Evolutionary conservation across 2,888 invertebrate species (phyloP).

Genomic region (Yponomeuta malinellus): DNA sequence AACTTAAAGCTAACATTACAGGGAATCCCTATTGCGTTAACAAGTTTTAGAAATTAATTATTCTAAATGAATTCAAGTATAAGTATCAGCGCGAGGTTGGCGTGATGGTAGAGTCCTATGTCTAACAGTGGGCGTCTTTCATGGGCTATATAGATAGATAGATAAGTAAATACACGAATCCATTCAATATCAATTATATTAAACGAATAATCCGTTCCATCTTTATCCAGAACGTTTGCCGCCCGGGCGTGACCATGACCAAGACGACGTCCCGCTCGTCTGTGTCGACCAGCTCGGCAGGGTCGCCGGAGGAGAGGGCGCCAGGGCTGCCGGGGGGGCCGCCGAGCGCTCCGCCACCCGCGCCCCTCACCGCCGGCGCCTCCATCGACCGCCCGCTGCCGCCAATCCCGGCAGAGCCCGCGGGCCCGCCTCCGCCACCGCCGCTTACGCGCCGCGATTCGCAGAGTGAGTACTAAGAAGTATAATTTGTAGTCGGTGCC

Average conservation of each 20-base stretch:
- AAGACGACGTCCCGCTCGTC: conserved; percentile 65
- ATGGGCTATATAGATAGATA: too few species aligned
- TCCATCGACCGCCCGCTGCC: conserved; percentile 76
- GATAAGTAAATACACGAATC: too few species aligned
- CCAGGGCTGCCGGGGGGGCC: conserved; percentile 43
- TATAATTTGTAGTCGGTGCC: too few species aligned
- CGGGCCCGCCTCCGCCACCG: conserved; percentile 61
- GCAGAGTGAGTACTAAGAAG: conserved; percentile 67
- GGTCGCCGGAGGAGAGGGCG: conserved; percentile 61
- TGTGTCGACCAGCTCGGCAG: conserved; percentile 69
- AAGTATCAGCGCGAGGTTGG: too few species aligned
- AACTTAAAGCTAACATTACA: too few species aligned
- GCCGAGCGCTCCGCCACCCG: conserved; percentile 58
- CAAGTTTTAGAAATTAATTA: too few species aligned
- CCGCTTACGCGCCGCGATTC: conserved; percentile 79
- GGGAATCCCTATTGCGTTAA: too few species aligned
- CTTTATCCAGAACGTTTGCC: conserved; percentile 39
- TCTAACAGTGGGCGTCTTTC: too few species aligned
- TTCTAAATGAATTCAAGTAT: too few species aligned
- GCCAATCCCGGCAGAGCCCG: conserved; percentile 76
- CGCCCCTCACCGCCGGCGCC: conserved; percentile 53
- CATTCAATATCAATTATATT: too few species aligned
- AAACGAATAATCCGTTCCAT: too few species aligned
- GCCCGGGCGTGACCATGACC: conserved; percentile 49
- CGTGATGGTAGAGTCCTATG: too few species aligned